Base-by-base conservation (phyloP, 2,113 vertebrate genomes). In the Cinclus mexicanus region DNA sequence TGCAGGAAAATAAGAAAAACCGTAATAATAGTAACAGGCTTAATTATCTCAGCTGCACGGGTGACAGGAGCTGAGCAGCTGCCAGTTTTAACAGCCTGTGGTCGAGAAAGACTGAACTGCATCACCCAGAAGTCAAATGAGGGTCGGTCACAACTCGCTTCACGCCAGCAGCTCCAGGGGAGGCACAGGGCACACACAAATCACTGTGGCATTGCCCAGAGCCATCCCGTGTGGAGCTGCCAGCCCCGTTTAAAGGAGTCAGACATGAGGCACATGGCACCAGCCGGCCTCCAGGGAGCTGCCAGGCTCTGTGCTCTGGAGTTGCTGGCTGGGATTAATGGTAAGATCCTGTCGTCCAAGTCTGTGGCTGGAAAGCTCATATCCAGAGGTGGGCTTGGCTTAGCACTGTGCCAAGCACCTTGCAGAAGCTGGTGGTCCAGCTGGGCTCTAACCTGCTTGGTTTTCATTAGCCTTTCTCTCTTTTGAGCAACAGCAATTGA, bases 21-120 rank as follows among this genome's bases (percentile, higher is more conserved):
- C 4, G 0, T 19, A 85, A 53, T 19, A 77, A 52, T 52, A 95
- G 94, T 87, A 98, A 95, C 57, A 95, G 71, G 79, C 57, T 94
- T 86, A 68, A 90, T 90, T 41, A 76, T 71, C 72, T 94, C 50
- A 59, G 72, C 41, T 44, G 68, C 63, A 90, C 3, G 42, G 72
- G 94, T 92, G 94, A 97, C 67, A 89, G 81, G 52, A 88, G 55
- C 75, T 95, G 96, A 96, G 94, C 91, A 14, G 14, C 82, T 33
- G 31, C 87, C 90, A 96, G 95, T 94, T 95, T 97, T 89, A 88
- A 82, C 29, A 91, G 90, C 42, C 94, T 57, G 75, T 89, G 87
- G 95, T 93, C 23, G 22, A 92, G 90, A 95, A 94, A 95, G 72
- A 77, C 92, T 83, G 81, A 88, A 74, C 61, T 89, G 81, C 26